Evolutionary conservation across 2,797 vertebrate species (phyloP).

Genomic region (Kryptopterus vitreolus): DNA sequence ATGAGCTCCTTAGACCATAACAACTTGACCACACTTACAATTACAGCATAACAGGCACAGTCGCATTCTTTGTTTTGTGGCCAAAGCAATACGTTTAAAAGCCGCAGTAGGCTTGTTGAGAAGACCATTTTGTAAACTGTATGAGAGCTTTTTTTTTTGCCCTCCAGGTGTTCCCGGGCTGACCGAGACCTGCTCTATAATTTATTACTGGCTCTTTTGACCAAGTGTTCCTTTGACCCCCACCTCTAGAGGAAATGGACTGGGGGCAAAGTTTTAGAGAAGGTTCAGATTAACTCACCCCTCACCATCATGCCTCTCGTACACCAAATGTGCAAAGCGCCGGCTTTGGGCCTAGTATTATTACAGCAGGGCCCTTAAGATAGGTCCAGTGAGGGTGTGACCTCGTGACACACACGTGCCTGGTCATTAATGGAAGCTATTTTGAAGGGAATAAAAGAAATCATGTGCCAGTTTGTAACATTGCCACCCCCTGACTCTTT

Average conservation of each 20-base stretch:
- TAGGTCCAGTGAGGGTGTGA: constrained; percentile 32
- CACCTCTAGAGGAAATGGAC: constrained; percentile 65
- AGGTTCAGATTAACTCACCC: constrained; percentile 59
- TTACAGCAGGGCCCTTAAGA: constrained; percentile 51
- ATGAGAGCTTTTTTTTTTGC: constrained; percentile 27
- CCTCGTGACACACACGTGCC: constrained; percentile 34
- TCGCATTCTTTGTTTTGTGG: constrained; percentile 10
- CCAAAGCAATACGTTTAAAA: constrained; percentile 9
- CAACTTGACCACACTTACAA: not conserved
- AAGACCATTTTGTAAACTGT: constrained; percentile 24
- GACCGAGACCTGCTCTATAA: constrained; percentile 49
- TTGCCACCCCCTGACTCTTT: constrained; percentile 13
- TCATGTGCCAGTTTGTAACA: not conserved
- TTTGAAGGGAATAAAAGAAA: constrained; percentile 34
- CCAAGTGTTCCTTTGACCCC: constrained; percentile 64
- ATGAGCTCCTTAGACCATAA: not conserved
- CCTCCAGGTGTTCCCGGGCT: constrained; percentile 40
- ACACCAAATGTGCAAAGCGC: constrained; percentile 51
- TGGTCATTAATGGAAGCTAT: constrained; percentile 38
- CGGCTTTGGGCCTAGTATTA: constrained; percentile 48
- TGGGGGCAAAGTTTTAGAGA: constrained; percentile 62
- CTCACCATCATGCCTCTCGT: not conserved
- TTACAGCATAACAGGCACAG: not conserved
- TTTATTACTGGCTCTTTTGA: constrained; percentile 68
- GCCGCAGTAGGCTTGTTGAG: not conserved